Percentiles rank a stretch among this genome's conserved stretches.
Evolutionary conservation across 2,888 invertebrate species (phyloP).

Genomic region (Bellardia pandia): DNA sequence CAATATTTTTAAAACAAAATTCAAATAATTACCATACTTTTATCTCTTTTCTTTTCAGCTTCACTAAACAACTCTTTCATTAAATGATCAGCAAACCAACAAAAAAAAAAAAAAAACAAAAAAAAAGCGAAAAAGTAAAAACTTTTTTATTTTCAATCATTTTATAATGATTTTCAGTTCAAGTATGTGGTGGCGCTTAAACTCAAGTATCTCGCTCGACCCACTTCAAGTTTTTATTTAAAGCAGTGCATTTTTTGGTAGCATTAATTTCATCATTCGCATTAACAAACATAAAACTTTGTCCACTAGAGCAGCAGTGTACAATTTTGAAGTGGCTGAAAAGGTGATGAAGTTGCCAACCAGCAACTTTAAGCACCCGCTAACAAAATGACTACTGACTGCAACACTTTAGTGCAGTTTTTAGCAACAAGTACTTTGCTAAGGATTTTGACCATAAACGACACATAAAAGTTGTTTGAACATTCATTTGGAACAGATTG

Average conservation of each 20-base stretch:
- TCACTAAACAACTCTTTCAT: not conserved
- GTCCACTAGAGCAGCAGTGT: conserved; percentile 38
- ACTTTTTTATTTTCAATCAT: conserved; percentile 49
- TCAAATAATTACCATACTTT: conserved; percentile 1
- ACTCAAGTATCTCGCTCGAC: conserved; percentile 45
- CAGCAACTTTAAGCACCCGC: conserved; percentile 9
- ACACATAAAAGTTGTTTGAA: conserved; percentile 9
- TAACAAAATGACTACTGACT: conserved; percentile 33
- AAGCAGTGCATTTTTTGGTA: conserved; percentile 2
- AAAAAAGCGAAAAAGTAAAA: not conserved
- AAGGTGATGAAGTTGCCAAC: conserved; percentile 62
- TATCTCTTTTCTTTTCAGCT: not conserved
- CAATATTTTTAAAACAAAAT: not conserved
- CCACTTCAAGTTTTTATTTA: conserved; percentile 9
- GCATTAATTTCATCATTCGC: conserved; percentile 6
- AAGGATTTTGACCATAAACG: conserved; percentile 50
- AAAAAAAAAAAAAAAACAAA: not conserved
- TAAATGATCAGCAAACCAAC: not conserved
- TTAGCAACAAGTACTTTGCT: not conserved
- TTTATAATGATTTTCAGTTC: conserved; percentile 53
- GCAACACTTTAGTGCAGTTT: conserved; percentile 26
- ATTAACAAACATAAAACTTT: conserved; percentile 56
- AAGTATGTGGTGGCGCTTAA: conserved; percentile 60
- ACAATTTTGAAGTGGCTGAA: conserved; percentile 52
- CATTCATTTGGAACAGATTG: conserved; percentile 41